A percentile compares a stretch with the other conserved stretches of the same genome.
Evolutionary conservation across 2,113 vertebrate species (phyloP).

Genomic region (Catharus bicknelli): DNA sequence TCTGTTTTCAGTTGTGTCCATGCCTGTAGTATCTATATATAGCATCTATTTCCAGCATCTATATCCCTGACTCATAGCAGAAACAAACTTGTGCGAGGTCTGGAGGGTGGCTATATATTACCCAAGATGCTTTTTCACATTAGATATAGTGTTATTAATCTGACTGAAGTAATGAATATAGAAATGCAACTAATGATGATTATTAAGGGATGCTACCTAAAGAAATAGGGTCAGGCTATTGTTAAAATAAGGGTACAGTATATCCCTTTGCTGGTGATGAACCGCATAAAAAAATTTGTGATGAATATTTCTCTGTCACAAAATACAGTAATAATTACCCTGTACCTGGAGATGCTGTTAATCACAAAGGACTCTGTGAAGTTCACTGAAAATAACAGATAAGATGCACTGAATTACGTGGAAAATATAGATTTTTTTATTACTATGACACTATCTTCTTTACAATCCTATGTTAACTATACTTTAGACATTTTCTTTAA

Average conservation of each 20-base stretch:
- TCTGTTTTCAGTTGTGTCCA: neutral
- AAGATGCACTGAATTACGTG: neutral
- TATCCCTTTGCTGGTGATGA: neutral
- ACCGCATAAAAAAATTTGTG: neutral
- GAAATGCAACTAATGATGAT: neutral
- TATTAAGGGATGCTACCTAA: neutral
- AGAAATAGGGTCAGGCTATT: neutral
- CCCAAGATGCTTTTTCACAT: neutral
- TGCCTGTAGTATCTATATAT: neutral
- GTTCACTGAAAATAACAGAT: neutral
- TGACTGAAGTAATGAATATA: neutral
- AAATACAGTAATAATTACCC: neutral
- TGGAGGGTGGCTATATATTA: neutral
- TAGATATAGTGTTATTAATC: neutral
- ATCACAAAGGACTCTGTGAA: neutral
- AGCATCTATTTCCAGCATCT: neutral
- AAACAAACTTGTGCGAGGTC: neutral
- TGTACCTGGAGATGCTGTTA: neutral
- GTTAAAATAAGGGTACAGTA: neutral
- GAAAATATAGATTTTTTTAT: neutral
- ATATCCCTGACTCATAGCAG: neutral
- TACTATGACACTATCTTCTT: neutral
- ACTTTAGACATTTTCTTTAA: neutral
- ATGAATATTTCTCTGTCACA: neutral
- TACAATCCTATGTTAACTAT: neutral